A percentile compares a stretch with the other conserved stretches of the same genome.
Conservation (phyloP, 2,797 vertebrate genomes). For the Falco biarmicus region DNA sequence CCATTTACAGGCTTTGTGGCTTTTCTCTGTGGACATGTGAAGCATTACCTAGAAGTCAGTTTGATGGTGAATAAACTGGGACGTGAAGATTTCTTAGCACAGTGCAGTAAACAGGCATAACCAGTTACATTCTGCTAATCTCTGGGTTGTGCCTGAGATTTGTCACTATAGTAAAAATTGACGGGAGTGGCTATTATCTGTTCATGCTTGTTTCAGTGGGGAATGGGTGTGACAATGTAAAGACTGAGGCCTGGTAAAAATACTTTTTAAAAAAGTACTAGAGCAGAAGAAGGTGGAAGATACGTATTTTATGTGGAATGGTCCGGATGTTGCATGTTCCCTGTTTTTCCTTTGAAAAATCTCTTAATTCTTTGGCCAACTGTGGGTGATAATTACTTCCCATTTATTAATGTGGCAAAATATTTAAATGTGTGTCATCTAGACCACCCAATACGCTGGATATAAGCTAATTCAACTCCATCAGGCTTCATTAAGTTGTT, state of each 20-base stretch:
- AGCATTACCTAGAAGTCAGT: background rate
- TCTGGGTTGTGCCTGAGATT: background rate
- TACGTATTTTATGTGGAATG: background rate
- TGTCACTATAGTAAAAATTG: background rate
- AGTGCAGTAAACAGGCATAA: background rate
- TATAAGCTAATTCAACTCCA: background rate
- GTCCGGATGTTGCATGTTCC: background rate
- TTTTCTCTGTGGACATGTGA: background rate
- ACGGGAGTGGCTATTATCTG: background rate
- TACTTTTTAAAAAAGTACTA: background rate
- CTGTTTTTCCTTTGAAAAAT: background rate
- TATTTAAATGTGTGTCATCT: background rate
- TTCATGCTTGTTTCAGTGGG: background rate
- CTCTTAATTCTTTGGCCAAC: background rate
- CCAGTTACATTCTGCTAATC: background rate
- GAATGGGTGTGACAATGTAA: background rate
- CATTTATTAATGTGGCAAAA: background rate
- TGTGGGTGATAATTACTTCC: background rate
- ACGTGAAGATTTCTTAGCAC: background rate
- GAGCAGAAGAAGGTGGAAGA: background rate
- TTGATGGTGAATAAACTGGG: background rate
- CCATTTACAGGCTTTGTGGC: background rate
- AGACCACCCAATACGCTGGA: background rate
- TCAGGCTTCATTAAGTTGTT: background rate
- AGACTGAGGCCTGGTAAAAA: background rate